phyloP scores from a whole-genome alignment of 2,888 invertebrate genomes.

The Leptura quadrifasciata region DNA sequence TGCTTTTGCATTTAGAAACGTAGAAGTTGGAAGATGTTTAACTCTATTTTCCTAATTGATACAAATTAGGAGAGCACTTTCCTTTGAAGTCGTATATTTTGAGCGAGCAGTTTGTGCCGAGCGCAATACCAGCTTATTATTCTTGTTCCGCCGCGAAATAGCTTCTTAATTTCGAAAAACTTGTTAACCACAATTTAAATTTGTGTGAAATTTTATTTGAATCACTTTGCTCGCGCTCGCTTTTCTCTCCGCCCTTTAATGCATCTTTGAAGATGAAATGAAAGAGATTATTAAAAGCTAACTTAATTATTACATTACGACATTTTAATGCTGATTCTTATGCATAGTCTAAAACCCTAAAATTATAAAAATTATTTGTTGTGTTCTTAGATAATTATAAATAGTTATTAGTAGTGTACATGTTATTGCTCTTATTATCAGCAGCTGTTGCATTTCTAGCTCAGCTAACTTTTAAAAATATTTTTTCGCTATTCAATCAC shows the following conservation, averaged over 20 bases:
- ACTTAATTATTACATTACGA: conserved; percentile 53
- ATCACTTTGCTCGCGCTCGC: conserved; percentile 61
- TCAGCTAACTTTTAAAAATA: too few species aligned
- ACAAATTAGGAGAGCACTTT: conserved; percentile 69
- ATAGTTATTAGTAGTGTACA: too few species aligned
- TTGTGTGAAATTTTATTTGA: conserved; percentile 71
- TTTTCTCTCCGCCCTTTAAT: conserved; percentile 52
- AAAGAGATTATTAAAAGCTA: conserved; percentile 61
- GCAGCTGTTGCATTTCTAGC: too few species aligned
- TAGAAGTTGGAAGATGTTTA: conserved; percentile 64
- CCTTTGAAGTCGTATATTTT: conserved; percentile 69
- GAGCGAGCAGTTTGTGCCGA: conserved; percentile 60
- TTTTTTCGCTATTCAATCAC: too few species aligned
- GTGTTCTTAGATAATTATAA: too few species aligned
- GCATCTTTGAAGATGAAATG: conserved; percentile 60
- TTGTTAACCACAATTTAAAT: conserved; percentile 72
- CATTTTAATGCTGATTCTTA: background rate
- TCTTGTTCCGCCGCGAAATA: conserved; percentile 70
- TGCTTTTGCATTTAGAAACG: conserved; percentile 30
- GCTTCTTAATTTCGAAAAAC: conserved; percentile 72
- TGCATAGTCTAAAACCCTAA: background rate
- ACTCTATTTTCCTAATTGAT: conserved; percentile 72
- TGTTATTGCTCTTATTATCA: too few species aligned
- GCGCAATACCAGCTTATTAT: conserved; percentile 68
- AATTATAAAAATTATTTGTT: too few species aligned